phyloP scores from a whole-genome alignment of 1,140 invertebrate species.

The Drosophila gunungcola region DNA sequence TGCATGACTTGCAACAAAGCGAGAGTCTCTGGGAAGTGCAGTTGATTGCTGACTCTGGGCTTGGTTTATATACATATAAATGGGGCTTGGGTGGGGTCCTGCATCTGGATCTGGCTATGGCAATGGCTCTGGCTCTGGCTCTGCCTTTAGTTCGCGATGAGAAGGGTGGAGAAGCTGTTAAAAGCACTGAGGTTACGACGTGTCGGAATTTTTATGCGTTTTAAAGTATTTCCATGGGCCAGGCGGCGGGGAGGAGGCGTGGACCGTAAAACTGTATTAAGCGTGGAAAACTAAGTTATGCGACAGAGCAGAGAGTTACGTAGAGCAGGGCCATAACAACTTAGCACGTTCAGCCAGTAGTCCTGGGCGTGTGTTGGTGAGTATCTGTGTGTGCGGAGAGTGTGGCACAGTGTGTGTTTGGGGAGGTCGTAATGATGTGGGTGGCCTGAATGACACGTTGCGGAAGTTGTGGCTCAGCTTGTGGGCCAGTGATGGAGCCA shows the following conservation, averaged over 20 bases:
- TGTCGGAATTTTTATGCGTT: constrained; percentile 82
- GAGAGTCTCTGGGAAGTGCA: constrained; percentile 44
- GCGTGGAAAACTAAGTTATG: constrained; percentile 79
- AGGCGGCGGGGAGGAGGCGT: constrained; percentile 7
- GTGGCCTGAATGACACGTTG: constrained; percentile 73
- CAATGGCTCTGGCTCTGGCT: not conserved
- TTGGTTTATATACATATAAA: not conserved
- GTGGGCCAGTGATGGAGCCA: constrained; percentile 50
- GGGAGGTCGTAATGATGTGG: constrained; percentile 50
- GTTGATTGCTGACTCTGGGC: constrained; percentile 74
- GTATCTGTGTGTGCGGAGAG: not conserved
- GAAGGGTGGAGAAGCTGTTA: constrained; percentile 47
- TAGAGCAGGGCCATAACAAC: constrained; percentile 60
- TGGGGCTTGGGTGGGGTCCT: not conserved
- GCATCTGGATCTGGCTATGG: not conserved
- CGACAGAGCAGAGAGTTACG: constrained; percentile 70
- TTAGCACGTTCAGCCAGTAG: constrained; percentile 48
- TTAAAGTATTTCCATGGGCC: constrained; percentile 74
- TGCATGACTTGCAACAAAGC: constrained; percentile 81
- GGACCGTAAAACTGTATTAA: constrained; percentile 80
- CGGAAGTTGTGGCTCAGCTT: constrained; percentile 77
- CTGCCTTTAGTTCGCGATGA: constrained; percentile 24
- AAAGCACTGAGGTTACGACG: constrained; percentile 79
- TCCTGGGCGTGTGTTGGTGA: constrained; percentile 28
- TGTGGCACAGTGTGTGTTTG: constrained; percentile 5